Percentiles rank a stretch among this genome's conserved stretches.
phyloP scores from a whole-genome alignment of 2,797 vertebrate genomes.

The Chelonia mydas region DNA sequence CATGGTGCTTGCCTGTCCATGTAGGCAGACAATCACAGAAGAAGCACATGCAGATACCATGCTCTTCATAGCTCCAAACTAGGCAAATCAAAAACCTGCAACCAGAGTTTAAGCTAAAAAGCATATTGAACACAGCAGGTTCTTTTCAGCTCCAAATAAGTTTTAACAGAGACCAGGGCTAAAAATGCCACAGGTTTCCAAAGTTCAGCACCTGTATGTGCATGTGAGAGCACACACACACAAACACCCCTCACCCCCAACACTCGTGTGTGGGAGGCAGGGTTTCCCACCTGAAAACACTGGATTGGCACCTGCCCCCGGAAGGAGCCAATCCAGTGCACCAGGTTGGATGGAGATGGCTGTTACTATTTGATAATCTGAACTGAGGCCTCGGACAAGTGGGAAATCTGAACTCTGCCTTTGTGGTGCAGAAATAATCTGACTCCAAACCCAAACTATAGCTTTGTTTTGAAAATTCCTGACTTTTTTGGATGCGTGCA shows the following conservation, averaged over 20 bases:
- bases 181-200: background rate
- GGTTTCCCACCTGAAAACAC: too few species aligned
- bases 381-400: background rate
- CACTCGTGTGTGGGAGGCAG: too few species aligned
- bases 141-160: fast-evolving
- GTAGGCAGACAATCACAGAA: background rate
- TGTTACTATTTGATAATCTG: background rate
- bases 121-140: fast-evolving
- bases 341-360: too few species aligned
- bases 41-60: fast-evolving
- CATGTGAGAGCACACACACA: fast-evolving
- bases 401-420: too few species aligned
- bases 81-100: background rate
- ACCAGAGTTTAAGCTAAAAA: fast-evolving
- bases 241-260: fast-evolving
- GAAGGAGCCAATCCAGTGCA: too few species aligned
- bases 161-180: background rate
- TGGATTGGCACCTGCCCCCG: too few species aligned
- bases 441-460: too few species aligned
- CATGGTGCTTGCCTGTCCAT: fast-evolving
- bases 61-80: background rate
- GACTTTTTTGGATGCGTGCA: too few species aligned
- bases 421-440: too few species aligned
- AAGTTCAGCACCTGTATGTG: fast-evolving
- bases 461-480: too few species aligned